These are phyloP conservation scores for Eupristina koningsbergeri DNA, from an alignment of 1,140 invertebrate genomes.

Conservation along the genomic window DNA sequence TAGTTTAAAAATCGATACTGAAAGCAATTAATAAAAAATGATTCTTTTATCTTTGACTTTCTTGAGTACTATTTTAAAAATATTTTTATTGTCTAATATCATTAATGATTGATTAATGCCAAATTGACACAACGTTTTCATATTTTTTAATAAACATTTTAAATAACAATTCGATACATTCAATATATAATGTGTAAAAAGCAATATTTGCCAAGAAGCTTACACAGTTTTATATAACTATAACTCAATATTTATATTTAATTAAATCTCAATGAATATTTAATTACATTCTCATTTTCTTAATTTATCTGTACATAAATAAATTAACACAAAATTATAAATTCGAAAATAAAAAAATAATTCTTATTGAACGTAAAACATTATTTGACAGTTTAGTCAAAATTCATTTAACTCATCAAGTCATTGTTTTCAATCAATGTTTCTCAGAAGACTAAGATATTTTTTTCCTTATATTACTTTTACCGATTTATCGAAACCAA, in stretches of 20 bases:
- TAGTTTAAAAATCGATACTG: not conserved
- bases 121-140: slow-evolving; percentile 61
- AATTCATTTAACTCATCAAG: not conserved
- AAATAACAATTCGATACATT: slow-evolving; percentile 46
- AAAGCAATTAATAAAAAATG: slow-evolving; percentile 11
- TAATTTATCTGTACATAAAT: slow-evolving; percentile 37
- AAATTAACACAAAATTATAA: slow-evolving; percentile 30
- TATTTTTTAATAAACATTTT: slow-evolving; percentile 53
- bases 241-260: slow-evolving; percentile 20
- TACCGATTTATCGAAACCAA: slow-evolving; percentile 5
- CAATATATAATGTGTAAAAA: slow-evolving; percentile 31
- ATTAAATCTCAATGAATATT: not conserved
- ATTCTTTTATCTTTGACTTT: slow-evolving; percentile 18
- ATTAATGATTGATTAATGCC: slow-evolving; percentile 69
- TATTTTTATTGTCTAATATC: slow-evolving; percentile 48
- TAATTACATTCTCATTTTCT: not conserved
- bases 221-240: slow-evolving; percentile 25
- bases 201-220: slow-evolving; percentile 45
- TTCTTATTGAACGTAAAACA: not conserved
- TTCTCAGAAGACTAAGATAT: slow-evolving; percentile 19
- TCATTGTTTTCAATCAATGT: slow-evolving; percentile 25
- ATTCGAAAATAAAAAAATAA: slow-evolving; percentile 1
- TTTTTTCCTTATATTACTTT: slow-evolving; percentile 22
- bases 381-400: not conserved
- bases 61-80: slow-evolving; percentile 31